Conservation (phyloP, 2,888 invertebrate species). For the Celastrina argiolus region DNA sequence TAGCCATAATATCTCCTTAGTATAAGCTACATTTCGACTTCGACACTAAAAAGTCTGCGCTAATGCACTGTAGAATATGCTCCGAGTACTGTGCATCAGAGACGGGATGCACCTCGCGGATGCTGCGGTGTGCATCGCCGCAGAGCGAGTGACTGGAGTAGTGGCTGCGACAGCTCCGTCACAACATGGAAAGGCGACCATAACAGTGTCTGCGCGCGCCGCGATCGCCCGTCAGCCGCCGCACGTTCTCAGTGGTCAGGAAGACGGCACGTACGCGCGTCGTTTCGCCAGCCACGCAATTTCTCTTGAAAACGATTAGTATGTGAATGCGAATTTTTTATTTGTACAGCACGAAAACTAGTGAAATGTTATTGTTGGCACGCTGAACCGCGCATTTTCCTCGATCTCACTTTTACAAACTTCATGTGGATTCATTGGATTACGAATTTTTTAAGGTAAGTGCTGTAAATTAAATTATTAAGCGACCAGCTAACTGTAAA, state of each 20-base stretch:
- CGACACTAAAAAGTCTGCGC: not conserved
- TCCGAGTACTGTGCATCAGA: not conserved
- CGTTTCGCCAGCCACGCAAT: constrained; percentile 55
- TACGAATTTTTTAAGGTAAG: constrained; percentile 39
- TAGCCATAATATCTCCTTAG: not conserved
- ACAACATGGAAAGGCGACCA: constrained; percentile 49
- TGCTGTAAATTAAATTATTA: constrained; percentile 4
- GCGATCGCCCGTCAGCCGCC: constrained; percentile 64
- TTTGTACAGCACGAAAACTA: constrained; percentile 59
- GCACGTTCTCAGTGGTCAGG: constrained; percentile 60
- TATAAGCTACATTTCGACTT: not conserved
- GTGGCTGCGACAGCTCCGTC: constrained; percentile 31
- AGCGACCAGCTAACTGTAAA: not conserved
- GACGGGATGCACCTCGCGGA: constrained; percentile 44
- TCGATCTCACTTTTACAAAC: constrained; percentile 46
- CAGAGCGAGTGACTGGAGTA: constrained; percentile 30
- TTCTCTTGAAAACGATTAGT: constrained; percentile 68
- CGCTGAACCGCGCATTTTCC: constrained; percentile 51
- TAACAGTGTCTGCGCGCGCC: constrained; percentile 75
- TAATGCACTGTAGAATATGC: not conserved
- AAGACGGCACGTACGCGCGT: constrained; percentile 60
- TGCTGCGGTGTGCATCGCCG: constrained; percentile 46
- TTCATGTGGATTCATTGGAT: constrained; percentile 59
- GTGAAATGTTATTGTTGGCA: constrained; percentile 68
- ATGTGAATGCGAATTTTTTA: constrained; percentile 70